phyloP scores from a whole-genome alignment of 2,888 invertebrate species.

The Tenthredo livida region DNA sequence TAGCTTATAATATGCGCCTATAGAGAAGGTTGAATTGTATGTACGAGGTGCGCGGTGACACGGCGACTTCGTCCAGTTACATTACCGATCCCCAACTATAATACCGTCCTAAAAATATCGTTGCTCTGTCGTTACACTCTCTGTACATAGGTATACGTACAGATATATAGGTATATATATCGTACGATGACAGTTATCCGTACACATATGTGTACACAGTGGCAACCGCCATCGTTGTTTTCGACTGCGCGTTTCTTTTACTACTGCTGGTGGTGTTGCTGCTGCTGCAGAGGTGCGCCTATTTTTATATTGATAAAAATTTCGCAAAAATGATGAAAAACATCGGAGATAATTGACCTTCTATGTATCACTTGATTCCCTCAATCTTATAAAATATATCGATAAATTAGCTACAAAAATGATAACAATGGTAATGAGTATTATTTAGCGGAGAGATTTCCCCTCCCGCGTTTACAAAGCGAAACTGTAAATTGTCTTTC shows the following conservation, averaged over 20 bases:
- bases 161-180: background rate
- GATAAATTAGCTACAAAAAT: background rate
- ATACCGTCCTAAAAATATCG: slow-evolving; percentile 47
- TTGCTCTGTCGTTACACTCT: slow-evolving; percentile 14
- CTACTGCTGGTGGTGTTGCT: background rate
- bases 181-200: slow-evolving; percentile 39
- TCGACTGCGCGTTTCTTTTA: background rate
- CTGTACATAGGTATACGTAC: background rate
- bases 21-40: background rate
- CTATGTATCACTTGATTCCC: background rate
- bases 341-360: too few relatives aligned
- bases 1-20: background rate
- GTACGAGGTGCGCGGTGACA: slow-evolving; percentile 13
- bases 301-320: background rate
- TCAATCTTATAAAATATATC: background rate
- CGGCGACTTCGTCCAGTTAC: slow-evolving; percentile 10
- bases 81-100: slow-evolving; percentile 28
- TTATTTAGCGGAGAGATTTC: background rate
- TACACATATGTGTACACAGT: background rate
- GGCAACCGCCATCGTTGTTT: background rate
- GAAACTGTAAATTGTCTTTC: slow-evolving; percentile 30
- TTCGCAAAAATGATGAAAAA: background rate
- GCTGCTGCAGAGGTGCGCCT: background rate
- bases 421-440: background rate
- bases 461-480: background rate